Base-by-base conservation (phyloP, 2,797 vertebrate genomes). In the Rhinogobio ventralis region DNA sequence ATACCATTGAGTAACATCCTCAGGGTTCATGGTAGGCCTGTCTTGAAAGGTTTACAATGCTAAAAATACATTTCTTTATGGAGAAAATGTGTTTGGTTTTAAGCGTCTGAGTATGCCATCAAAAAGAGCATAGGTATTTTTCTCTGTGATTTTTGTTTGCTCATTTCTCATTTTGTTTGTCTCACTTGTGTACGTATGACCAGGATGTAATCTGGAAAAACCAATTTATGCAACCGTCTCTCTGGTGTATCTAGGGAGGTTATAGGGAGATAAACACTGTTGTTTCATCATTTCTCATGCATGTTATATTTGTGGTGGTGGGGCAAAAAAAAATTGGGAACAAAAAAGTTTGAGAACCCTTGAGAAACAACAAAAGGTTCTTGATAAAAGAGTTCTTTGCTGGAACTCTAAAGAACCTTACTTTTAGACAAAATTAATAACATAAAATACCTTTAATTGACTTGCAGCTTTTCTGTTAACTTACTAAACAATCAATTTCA, bases 171-270 rank as follows among this genome's bases (percentile, higher is more conserved):
- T n/a, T n/a, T n/a, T n/a, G n/a, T n/a, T n/a, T n/a, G n/a, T n/a
- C n/a, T n/a, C n/a, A n/a, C n/a, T 79, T 64, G 19, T 9, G 76
- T 79, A 46, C 57, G 39, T 64, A 62, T 30, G 57, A 78, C 39
- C 76, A 79, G 60, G 76, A 79, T 79, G 39, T 49, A 66, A 79
- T 79, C 76, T 66, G 42, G 76, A 46, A 79, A 79, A 79, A 60
- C 0, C 39, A 0, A 79, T 49, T 79, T 66, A 45, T 79, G 25
- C 57, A 45, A 17, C 55, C 1, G 9, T 49, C 46, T 66, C 42
- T 64, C 57, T 23, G 25, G 15, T 49, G 57, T 62, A 23, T 79
- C 60, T 46, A 57, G 55, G 55, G 55, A 57, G 55, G 10, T 28
- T 30, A 30, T 20, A 66, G 20, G 19, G 57, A 79, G 76, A 79